Base-by-base conservation (phyloP, 2,797 vertebrate genomes). In the Threskiornis aethiopicus region DNA sequence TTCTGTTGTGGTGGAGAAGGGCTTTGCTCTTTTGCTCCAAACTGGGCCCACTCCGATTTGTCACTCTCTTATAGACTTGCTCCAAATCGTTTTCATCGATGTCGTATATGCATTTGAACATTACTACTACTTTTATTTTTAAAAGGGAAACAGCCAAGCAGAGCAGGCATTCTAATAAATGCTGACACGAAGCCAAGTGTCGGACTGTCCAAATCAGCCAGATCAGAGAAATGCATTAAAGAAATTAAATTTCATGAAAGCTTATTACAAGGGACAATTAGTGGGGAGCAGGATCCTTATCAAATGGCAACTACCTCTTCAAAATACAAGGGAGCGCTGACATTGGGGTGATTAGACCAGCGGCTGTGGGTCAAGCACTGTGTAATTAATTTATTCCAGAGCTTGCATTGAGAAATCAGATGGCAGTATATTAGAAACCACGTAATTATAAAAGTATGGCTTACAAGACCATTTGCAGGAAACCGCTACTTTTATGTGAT, bases 101-200 rank as follows among this genome's bases (percentile, higher is more conserved):
- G 17, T 17, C 16, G 5, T 59, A 7, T 2, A 20, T 0, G 0
- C 8, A 0, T 79, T 58, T 22, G 21, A 49, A 51, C 13, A 0
- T 19, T 9, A 10, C 17, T 13, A 19, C 33, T 70, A 4, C 25
- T 61, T 33, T 16, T 21, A 18, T 59, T 79, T 92, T 73, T 42
- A 9, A 2, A 33, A 70, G 47, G 39, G 69, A 55, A 42, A 18
- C 15, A 19, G 41, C 12, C 29, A 26, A 26, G 47, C 10, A 26
- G 58, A 33, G 25, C 33, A 52, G 66, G 49, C 10, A 1, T 80
- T 77, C 54, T 52, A 46, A 70, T 49, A n/a, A 54, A 54, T 0
- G 31, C 78, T 51, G 78, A 80, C 52, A 62, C 25, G 14, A 41
- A 70, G 89, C 85, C 83, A 75, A 59, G 35, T 39, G n/a, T 57